Evolutionary conservation across 2,113 vertebrate species (phyloP), one percentile per base, ranked within the genome.

Genomic region (Onychostoma macrolepis): DNA sequence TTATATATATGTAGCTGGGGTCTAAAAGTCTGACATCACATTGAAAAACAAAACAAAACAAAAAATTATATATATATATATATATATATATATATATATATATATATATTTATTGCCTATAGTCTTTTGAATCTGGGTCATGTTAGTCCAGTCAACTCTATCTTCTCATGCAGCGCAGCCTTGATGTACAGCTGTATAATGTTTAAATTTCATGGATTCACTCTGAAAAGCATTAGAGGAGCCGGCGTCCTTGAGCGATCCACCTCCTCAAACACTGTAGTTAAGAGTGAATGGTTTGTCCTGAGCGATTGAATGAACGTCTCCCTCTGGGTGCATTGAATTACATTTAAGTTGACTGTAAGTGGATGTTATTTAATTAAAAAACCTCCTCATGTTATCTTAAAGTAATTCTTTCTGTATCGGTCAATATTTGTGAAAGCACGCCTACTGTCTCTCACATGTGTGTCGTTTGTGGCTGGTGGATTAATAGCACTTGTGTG

Each of bases 391-490:
- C 26, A 9, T 43, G 38, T 65, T 45, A 65, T 45, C 13, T 63
- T 63, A 63, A 80, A 63, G 36, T 26, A 80, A 80, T 80, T 26
- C 12, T 41, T 63, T n/a, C 78, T 28, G 80, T 45, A 65, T 65
- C 4, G 4, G 8, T 65, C 36, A 43, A 28, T 67, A 67, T 65
- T 45, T 82, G 80, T 82, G n/a, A 82, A 82, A 45, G 58, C 38
- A 26, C 2, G 15, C n/a, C 24, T 9, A 30, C 15, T 65, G 24
- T 81, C 58, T 78, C 75, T 81, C 15, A 38, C 50, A 5, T 19
- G 69, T 72, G 87, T 79, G 24, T 50, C 12, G n/a, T 80, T 67
- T 80, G 75, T 85, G 50, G 65, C 63, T 45, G n/a, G 15, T 65
- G 38, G 80, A 81, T 81, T 65, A 81, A 65, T 81, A 65, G 69